Evolutionary conservation across 2,888 invertebrate genomes (phyloP).

Genomic region (Lasioglossum morio): DNA sequence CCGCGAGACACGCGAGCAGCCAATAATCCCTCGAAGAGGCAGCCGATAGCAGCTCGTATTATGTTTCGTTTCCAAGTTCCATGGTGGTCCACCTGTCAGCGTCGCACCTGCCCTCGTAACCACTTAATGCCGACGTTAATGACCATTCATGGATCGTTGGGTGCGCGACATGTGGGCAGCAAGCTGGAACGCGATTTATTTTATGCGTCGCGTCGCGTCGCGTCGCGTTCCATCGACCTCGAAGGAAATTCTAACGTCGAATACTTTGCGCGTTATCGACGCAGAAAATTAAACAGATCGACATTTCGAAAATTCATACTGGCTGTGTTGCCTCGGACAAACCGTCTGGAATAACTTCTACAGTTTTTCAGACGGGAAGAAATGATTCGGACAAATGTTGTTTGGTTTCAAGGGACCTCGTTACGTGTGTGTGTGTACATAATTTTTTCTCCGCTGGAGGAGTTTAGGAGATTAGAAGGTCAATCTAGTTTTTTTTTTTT

Average conservation of each 20-base stretch:
- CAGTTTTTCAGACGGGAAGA: too few species aligned
- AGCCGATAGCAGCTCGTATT: constrained; percentile 41
- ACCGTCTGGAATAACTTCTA: too few species aligned
- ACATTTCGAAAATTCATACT: too few species aligned
- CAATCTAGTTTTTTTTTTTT: too few species aligned
- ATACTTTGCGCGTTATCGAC: neutral
- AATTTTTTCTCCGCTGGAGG: too few species aligned
- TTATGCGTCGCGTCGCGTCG: constrained; percentile 16
- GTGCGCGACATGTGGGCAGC: constrained; percentile 68
- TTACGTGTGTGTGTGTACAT: too few species aligned
- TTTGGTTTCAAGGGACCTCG: too few species aligned
- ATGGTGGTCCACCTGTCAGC: constrained; percentile 69
- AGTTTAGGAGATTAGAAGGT: too few species aligned
- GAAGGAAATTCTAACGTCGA: neutral
- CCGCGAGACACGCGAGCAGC: constrained; percentile 1
- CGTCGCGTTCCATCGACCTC: neutral
- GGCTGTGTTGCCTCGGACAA: too few species aligned
- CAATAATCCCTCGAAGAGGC: neutral
- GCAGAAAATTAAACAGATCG: neutral
- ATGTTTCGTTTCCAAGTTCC: constrained; percentile 46
- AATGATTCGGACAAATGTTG: too few species aligned
- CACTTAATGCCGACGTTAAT: constrained; percentile 71
- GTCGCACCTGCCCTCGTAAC: constrained; percentile 64
- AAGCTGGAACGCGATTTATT: constrained; percentile 57
- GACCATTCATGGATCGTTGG: constrained; percentile 76